Conservation (phyloP, 2,113 vertebrate genomes). For the Ceyx melanurus region DNA sequence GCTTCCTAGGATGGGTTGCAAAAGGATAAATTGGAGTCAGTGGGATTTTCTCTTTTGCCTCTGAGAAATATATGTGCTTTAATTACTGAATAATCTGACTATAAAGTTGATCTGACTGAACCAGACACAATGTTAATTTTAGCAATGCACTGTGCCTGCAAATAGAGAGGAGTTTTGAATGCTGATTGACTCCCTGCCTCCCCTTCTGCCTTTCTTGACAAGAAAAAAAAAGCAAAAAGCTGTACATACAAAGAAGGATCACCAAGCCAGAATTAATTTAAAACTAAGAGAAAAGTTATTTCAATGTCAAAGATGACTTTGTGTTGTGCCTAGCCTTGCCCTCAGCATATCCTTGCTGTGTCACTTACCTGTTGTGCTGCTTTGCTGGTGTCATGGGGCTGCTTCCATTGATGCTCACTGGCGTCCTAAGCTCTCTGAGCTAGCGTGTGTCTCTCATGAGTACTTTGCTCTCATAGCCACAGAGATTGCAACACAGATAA, state of each 20-base stretch:
- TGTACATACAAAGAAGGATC: background rate
- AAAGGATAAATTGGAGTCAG: background rate
- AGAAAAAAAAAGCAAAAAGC: background rate
- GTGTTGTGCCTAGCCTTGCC: background rate
- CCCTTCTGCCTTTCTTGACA: background rate
- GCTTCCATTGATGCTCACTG: background rate
- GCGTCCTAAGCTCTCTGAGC: background rate
- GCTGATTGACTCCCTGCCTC: background rate
- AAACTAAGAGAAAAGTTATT: background rate
- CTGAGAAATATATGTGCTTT: background rate
- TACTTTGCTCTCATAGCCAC: background rate
- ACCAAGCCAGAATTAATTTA: background rate
- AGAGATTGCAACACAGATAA: background rate
- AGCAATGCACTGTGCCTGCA: background rate
- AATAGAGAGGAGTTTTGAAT: background rate
- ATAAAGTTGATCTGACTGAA: background rate
- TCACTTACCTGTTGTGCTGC: background rate
- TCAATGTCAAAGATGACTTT: background rate
- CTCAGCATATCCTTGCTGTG: background rate
- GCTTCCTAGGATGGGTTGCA: background rate
- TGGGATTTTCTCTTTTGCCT: background rate
- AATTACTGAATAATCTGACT: slow-evolving; percentile 15
- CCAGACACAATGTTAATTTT: background rate
- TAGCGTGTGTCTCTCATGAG: background rate
- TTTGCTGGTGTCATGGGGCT: background rate